phyloP scores from a whole-genome alignment of 1,140 invertebrate species.

The Drosophila novamexicana region DNA sequence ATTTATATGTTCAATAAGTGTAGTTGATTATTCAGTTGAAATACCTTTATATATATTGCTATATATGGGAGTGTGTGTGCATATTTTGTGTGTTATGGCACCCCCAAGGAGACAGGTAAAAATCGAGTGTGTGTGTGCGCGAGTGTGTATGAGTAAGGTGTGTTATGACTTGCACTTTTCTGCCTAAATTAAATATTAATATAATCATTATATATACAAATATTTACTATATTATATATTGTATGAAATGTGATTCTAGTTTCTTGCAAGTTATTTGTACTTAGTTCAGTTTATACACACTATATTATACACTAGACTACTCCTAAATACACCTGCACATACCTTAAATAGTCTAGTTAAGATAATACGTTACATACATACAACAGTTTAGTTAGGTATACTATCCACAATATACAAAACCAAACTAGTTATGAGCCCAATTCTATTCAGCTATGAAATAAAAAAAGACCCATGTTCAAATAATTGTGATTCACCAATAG shows the following conservation, averaged over 20 bases:
- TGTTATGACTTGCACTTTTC: constrained; percentile 33
- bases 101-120: constrained; percentile 44
- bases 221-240: constrained; percentile 36
- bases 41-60: constrained; percentile 21
- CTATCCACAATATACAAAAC: constrained; percentile 32
- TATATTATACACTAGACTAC: constrained; percentile 23
- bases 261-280: constrained; percentile 61
- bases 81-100: constrained; percentile 38
- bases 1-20: constrained; percentile 31
- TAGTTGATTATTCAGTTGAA: constrained; percentile 65
- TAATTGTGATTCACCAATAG: constrained; percentile 12
- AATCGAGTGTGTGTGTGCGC: not conserved
- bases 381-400: constrained; percentile 45
- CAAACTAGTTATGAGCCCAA: not conserved
- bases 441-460: not conserved
- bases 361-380: constrained; percentile 55
- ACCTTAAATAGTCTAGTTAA: constrained; percentile 15
- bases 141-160: constrained; percentile 1
- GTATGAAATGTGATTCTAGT: constrained; percentile 65
- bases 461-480: not conserved
- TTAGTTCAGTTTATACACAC: constrained; percentile 26
- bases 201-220: constrained; percentile 7
- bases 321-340: constrained; percentile 33
- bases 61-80: constrained; percentile 23
- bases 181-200: not conserved